Conservation (phyloP, 2,888 invertebrate species). For the Nephrotoma flavescens region DNA sequence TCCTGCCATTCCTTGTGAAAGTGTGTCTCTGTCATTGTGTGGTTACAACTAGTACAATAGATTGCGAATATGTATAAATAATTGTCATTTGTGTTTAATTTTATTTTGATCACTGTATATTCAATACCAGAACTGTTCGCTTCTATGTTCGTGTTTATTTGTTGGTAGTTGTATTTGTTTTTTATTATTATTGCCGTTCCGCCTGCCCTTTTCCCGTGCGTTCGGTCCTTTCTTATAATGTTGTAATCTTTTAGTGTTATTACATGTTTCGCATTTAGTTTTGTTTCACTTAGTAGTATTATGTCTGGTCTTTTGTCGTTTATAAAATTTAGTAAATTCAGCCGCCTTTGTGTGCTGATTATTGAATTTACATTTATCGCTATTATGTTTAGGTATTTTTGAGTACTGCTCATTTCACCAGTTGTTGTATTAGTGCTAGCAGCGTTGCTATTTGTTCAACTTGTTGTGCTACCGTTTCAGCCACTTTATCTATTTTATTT, state of each 20-base stretch:
- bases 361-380: neutral
- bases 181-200: neutral
- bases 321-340: neutral
- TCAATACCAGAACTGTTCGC: no score
- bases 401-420: neutral
- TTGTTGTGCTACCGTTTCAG: neutral
- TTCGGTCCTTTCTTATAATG: no score
- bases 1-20: neutral
- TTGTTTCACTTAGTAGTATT: neutral
- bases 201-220: no score
- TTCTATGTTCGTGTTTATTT: neutral
- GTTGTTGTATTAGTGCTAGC: neutral
- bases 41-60: neutral
- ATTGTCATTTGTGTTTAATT: neutral
- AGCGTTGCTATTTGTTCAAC: neutral
- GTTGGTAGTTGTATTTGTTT: neutral
- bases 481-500: neutral
- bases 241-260: no score
- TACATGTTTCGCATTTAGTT: neutral
- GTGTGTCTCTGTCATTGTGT: neutral
- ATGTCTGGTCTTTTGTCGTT: neutral
- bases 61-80: neutral
- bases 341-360: neutral
- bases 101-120: neutral
- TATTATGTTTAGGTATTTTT: neutral